Evolutionary conservation across 2,113 vertebrate species (phyloP).

Genomic region (Ciconia maguari): DNA sequence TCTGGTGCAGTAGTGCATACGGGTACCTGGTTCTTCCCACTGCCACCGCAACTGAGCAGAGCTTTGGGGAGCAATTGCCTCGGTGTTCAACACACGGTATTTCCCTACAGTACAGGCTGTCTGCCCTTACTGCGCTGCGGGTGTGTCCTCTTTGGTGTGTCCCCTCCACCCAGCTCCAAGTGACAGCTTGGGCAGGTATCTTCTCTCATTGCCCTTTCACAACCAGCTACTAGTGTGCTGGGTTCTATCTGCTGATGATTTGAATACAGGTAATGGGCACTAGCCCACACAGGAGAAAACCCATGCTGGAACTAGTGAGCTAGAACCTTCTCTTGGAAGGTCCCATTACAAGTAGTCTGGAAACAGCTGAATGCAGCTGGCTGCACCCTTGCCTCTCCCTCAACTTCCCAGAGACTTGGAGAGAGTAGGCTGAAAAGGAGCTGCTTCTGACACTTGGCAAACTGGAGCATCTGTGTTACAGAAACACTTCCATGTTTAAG

Average conservation of each 20-base stretch:
- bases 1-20: background rate
- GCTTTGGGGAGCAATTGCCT: background rate
- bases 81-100: accelerated
- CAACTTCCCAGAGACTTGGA: background rate
- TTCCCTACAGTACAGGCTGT: background rate
- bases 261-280: background rate
- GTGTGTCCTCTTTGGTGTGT: too few species aligned
- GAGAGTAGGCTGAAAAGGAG: background rate
- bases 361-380: background rate
- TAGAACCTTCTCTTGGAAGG: background rate
- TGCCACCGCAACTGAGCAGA: background rate
- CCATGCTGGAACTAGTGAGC: background rate
- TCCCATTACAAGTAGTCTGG: too few species aligned
- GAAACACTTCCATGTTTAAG: background rate
- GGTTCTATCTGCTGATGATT: background rate
- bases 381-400: background rate
- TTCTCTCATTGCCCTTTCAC: background rate
- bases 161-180: background rate
- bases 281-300: background rate
- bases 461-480: background rate
- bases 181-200: background rate
- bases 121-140: background rate
- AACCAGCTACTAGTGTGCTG: background rate
- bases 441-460: background rate
- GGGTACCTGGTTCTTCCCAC: background rate